Percentiles rank a stretch among this genome's conserved stretches.
Conservation (phyloP, 2,797 vertebrate species). For the Phoxinus dragarum region DNA sequence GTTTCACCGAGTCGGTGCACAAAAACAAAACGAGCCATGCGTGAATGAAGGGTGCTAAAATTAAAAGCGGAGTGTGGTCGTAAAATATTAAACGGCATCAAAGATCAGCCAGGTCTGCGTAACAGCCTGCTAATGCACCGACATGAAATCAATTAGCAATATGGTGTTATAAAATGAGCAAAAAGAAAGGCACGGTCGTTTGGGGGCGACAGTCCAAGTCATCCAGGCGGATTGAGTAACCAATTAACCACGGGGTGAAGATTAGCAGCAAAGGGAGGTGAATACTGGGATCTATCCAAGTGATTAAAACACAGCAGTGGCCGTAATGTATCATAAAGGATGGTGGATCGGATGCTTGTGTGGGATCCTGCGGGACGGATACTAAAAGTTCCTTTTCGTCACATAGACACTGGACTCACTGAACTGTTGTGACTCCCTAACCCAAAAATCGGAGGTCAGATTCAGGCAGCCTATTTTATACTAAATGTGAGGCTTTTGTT, state of each 20-base stretch:
- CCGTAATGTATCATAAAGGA: slow-evolving; percentile 32
- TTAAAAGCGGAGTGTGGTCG: slow-evolving; percentile 50
- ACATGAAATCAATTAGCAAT: slow-evolving; percentile 78
- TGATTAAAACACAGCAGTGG: slow-evolving; percentile 65
- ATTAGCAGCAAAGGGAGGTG: slow-evolving; percentile 61
- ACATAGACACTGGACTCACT: slow-evolving; percentile 5
- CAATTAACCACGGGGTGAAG: slow-evolving; percentile 65
- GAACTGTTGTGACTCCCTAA: background rate
- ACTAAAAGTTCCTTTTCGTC: slow-evolving; percentile 32
- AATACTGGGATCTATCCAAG: slow-evolving; percentile 65
- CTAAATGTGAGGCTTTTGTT: too few relatives aligned
- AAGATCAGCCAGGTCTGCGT: slow-evolving; percentile 69
- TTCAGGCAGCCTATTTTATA: too few relatives aligned
- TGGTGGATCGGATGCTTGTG: background rate
- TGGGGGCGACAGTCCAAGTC: slow-evolving; percentile 49
- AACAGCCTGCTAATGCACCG: slow-evolving; percentile 75
- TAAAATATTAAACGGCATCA: slow-evolving; percentile 76
- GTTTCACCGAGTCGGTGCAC: slow-evolving; percentile 12
- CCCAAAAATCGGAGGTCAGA: background rate
- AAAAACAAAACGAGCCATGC: slow-evolving; percentile 57
- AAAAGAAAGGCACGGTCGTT: slow-evolving; percentile 54
- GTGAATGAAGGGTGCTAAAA: slow-evolving; percentile 64
- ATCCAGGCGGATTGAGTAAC: slow-evolving; percentile 65
- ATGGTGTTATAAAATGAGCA: slow-evolving; percentile 69
- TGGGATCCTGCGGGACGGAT: slow-evolving; percentile 51